A percentile compares a stretch with the other conserved stretches of the same genome.
Evolutionary conservation across 2,888 invertebrate genomes (phyloP).

Genomic region (Xylota sylvarum): DNA sequence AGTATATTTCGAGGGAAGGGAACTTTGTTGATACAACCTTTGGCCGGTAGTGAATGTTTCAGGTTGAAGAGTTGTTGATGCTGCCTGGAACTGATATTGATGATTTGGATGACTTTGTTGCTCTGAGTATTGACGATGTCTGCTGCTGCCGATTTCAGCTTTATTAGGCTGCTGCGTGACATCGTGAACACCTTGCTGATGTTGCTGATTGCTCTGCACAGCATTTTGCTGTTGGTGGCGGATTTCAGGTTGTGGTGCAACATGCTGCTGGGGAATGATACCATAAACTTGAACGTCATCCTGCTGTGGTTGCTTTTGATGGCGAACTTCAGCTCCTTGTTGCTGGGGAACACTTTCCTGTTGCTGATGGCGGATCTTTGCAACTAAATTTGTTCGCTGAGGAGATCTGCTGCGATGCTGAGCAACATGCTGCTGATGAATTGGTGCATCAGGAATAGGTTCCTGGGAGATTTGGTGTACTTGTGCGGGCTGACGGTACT

Average conservation of each 20-base stretch:
- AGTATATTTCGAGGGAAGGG: conserved; percentile 70
- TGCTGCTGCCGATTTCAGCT: conserved; percentile 35
- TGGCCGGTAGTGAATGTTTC: conserved; percentile 54
- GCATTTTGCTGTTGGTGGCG: conserved; percentile 2
- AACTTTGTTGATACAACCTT: conserved; percentile 76
- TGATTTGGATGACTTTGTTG: conserved; percentile 10
- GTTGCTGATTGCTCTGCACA: no score
- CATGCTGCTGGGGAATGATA: not conserved
- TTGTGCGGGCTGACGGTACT: not conserved
- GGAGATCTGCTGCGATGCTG: not conserved
- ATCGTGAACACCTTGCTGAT: not conserved
- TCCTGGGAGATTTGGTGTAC: not conserved
- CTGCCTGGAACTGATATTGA: conserved; percentile 20
- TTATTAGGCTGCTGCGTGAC: conserved; percentile 20
- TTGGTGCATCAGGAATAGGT: not conserved
- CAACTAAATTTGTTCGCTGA: conserved; percentile 44
- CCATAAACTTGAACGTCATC: not conserved
- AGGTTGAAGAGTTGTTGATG: conserved; percentile 22
- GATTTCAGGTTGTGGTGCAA: not conserved
- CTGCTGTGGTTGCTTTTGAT: conserved; percentile 31
- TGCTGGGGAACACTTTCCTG: no score
- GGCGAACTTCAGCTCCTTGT: no score
- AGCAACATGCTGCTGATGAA: conserved; percentile 15
- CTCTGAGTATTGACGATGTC: conserved; percentile 16
- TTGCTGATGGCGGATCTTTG: conserved; percentile 28